Evolutionary conservation across 2,113 vertebrate genomes (phyloP).

Genomic region (Platysteira castanea): DNA sequence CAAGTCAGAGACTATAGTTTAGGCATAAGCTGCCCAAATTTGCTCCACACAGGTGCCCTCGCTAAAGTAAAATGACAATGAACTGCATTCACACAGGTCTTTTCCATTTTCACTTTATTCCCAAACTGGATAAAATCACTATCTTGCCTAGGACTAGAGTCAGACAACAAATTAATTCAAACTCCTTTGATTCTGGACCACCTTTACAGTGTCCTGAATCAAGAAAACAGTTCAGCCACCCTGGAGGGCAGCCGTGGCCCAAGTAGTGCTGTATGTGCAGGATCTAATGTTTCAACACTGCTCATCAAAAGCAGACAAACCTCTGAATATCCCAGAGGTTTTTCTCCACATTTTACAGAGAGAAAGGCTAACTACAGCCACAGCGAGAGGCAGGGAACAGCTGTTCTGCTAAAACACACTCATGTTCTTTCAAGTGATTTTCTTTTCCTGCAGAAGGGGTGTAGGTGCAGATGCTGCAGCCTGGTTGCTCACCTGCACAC

Average conservation of each 20-base stretch:
- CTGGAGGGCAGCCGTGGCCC: background rate
- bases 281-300: background rate
- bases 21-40: background rate
- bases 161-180: background rate
- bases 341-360: background rate
- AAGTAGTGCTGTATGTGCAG: background rate
- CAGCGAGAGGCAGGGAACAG: background rate
- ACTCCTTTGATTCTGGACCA: background rate
- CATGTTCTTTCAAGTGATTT: background rate
- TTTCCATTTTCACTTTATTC: background rate
- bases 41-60: background rate
- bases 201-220: background rate
- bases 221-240: background rate
- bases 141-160: background rate
- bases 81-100: background rate
- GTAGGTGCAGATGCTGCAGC: background rate
- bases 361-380: background rate
- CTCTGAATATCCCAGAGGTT: background rate
- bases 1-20: background rate
- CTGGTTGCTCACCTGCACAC: constrained; percentile 86
- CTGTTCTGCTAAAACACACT: background rate
- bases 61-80: background rate
- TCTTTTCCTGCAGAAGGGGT: background rate
- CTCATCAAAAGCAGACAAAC: background rate
- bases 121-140: background rate